A percentile compares a stretch with the other conserved stretches of the same genome.
Conservation (phyloP, 1,140 invertebrate genomes). For the silkworm (Bombyx mori) region ASM3026992v2 NC_085132.1:1584001-1584500, state of each 20-base stretch:
- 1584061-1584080: too few species aligned
- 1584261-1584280: slow-evolving; percentile 37
- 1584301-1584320: slow-evolving; percentile 24
- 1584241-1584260: slow-evolving; percentile 25
- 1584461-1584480: slow-evolving; percentile 41
- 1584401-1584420: slow-evolving; percentile 4
- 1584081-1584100: slow-evolving; percentile 3
- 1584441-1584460: slow-evolving; percentile 1
- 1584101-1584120: slow-evolving; percentile 32
- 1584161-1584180: slow-evolving; percentile 27
- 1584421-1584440: too few species aligned
- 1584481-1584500: slow-evolving; percentile 38
- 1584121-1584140: slow-evolving; percentile 57
- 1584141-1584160: slow-evolving; percentile 65
- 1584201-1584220: background rate
- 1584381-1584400: slow-evolving; percentile 21
- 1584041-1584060: too few species aligned
- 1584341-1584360: slow-evolving; percentile 21
- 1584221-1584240: slow-evolving; percentile 9
- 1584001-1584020: too few species aligned
- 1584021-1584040: too few species aligned
- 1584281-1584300: slow-evolving; percentile 16
- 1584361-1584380: slow-evolving; percentile 64
- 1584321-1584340: slow-evolving; percentile 46
- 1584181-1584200: slow-evolving; percentile 13